Evolutionary conservation across 2,888 invertebrate species (phyloP), one percentile per base, ranked within the genome.

Genomic region (Tetragnatha montana): DNA sequence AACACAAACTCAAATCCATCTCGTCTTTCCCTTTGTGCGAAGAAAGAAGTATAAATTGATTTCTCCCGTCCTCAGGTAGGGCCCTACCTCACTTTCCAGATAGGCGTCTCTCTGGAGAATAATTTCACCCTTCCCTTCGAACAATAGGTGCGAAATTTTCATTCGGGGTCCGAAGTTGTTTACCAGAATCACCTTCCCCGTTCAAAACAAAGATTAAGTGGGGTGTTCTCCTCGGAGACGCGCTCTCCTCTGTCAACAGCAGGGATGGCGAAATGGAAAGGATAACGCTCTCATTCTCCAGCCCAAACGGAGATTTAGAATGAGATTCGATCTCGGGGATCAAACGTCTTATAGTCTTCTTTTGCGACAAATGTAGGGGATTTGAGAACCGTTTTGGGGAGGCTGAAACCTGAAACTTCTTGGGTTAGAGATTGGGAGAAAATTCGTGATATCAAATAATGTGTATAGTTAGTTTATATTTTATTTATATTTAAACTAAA

Each of bases 181-280:
- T 60, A 47, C 17, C n/a, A 17, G 21, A 78, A 22, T 60, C 22
- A 21, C 35, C 60, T 21, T 51, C 8, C 17, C 14, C 60, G 78
- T 60, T 60, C 21, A 78, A 60, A 12, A 60, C 60, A 60, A 60
- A 78, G 21, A 78, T 78, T 78, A 78, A 78, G 22, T 19, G 78
- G 14, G 14, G 60, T 78, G 78, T 78, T 78, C 51, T 22, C 68
- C 22, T 22, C 51, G 49, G 50, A 78, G 60, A 78, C 17, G 51
- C 17, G 21, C 17, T 8, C 76, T 51, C 78, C 60, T 78, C 22
- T 14, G 60, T 60, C 51, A 78, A 78, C 68, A 78, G 35, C 35
- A 4, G 35, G 35, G 4, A 4, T 35, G 35, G 35, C 35, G 35
- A 35, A 35, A 60, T 60, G 10, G 60, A 60, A 60, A 60, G 60